Evolutionary conservation across 2,797 vertebrate genomes (phyloP).

Genomic region (Rhabdomys pumilio): DNA sequence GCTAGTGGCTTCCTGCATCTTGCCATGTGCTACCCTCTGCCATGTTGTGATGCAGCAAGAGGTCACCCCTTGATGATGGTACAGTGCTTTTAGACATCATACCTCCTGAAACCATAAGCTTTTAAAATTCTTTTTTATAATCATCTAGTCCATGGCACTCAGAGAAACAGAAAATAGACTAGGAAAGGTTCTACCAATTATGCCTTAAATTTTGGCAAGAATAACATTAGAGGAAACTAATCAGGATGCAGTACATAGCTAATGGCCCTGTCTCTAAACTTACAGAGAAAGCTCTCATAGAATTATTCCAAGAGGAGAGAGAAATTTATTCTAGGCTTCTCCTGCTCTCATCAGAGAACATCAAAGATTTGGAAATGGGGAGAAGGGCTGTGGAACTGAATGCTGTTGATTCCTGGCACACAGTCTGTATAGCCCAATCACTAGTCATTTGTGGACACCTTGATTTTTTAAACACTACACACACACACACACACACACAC

Average conservation of each 20-base stretch:
- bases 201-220: constrained; percentile 56
- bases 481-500: not conserved
- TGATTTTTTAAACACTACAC: not conserved
- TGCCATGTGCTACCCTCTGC: not conserved
- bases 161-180: not conserved
- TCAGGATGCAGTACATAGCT: constrained; percentile 49
- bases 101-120: not conserved
- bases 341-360: constrained; percentile 31
- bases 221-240: constrained; percentile 54
- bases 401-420: constrained; percentile 38
- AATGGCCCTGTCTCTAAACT: constrained; percentile 2
- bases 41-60: not conserved
- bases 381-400: constrained; percentile 44
- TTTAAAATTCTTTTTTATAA: not conserved
- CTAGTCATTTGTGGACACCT: not conserved
- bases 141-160: not conserved
- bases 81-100: not conserved
- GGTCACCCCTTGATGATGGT: not conserved
- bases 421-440: not conserved
- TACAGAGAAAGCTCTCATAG: constrained; percentile 19
- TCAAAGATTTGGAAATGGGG: constrained; percentile 51
- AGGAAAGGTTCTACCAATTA: constrained; percentile 4
- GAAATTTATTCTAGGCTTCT: constrained; percentile 66
- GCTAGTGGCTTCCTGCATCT: not conserved
- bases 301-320: constrained; percentile 19